A percentile compares a stretch with the other conserved stretches of the same genome.
Conservation (phyloP, 1,140 invertebrate species). For the Oppia nitens region DNA sequence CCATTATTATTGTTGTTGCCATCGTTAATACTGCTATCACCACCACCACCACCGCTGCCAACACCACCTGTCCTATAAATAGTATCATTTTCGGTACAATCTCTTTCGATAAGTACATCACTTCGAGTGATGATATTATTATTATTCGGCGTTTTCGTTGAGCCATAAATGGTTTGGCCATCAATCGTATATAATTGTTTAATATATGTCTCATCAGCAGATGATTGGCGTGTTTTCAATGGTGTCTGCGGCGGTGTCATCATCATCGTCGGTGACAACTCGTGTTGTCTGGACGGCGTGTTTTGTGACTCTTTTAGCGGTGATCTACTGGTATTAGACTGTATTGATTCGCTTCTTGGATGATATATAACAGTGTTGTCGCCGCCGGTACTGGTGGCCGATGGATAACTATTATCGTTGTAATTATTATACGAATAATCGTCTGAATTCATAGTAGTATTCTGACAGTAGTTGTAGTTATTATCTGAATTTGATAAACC, state of each 20-base stretch:
- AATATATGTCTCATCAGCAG: background rate
- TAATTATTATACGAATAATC: background rate
- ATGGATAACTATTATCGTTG: constrained; percentile 2
- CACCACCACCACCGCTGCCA: background rate
- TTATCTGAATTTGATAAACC: background rate
- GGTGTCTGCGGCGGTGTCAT: no score
- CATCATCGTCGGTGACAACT: no score
- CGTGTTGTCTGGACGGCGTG: no score
- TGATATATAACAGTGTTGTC: constrained; percentile 10
- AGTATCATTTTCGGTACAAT: background rate
- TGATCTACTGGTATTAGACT: no score
- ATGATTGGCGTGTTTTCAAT: background rate
- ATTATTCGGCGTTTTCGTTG: background rate
- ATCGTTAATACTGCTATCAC: no score
- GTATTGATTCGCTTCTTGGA: background rate
- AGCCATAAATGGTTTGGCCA: background rate
- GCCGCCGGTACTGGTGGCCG: background rate
- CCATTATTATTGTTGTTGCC: constrained; percentile 1
- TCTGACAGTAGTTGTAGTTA: no score
- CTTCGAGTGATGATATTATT: no score
- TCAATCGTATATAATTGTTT: background rate
- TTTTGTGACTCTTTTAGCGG: background rate
- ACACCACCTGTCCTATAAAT: background rate
- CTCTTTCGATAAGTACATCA: constrained; percentile 9
- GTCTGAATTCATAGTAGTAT: no score